Percentiles rank a stretch among this genome's conserved stretches.
phyloP scores from a whole-genome alignment of 2,888 invertebrate genomes.

The Tyria jacobaeae region DNA sequence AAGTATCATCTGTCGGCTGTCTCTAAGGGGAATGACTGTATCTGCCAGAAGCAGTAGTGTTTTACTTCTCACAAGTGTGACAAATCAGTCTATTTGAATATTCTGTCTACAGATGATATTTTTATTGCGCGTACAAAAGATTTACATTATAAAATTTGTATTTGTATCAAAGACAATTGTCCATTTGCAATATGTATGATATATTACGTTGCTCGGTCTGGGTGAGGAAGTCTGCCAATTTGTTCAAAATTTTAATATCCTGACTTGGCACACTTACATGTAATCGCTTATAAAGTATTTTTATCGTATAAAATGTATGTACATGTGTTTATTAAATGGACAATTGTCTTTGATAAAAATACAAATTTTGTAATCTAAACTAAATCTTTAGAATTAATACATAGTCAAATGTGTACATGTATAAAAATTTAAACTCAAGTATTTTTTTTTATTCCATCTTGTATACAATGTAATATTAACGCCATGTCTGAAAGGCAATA shows the following conservation, averaged over 20 bases:
- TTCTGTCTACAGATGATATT: neutral
- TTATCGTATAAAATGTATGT: neutral
- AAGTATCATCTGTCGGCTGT: constrained; percentile 33
- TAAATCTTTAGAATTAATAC: neutral
- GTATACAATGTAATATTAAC: no score
- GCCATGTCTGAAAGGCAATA: no score
- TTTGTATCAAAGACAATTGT: no score
- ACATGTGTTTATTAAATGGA: neutral
- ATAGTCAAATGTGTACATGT: neutral
- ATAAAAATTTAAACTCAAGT: no score
- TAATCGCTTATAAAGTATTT: neutral
- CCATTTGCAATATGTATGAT: no score
- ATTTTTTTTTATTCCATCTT: no score
- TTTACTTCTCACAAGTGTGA: constrained; percentile 13
- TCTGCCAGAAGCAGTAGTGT: constrained; percentile 1
- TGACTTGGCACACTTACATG: neutral
- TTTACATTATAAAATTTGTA: no score
- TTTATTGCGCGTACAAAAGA: neutral
- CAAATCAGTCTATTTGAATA: neutral
- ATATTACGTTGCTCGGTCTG: no score
- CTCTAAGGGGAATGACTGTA: constrained; percentile 7
- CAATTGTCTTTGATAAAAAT: no score
- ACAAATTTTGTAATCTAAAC: no score
- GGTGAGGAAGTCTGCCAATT: neutral
- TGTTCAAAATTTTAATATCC: neutral